These are phyloP conservation scores for Ephestia elutella DNA, from an alignment of 1,140 invertebrate species.

Conservation along the genomic window DNA sequence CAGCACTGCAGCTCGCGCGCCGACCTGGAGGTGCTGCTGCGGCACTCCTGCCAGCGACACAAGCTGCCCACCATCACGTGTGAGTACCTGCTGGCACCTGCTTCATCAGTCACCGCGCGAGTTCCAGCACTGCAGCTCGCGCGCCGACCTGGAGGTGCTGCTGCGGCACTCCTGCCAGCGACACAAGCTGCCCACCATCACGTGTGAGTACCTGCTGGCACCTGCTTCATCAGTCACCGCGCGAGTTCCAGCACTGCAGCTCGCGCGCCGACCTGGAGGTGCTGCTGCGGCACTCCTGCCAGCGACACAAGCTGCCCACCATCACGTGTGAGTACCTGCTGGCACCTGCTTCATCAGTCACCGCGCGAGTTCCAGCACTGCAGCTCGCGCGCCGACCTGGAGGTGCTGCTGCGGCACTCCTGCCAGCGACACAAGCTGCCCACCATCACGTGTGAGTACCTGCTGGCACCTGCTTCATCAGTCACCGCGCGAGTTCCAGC, in stretches of 20 bases:
- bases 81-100: too few relatives aligned
- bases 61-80: conserved; percentile 1
- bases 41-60: conserved; percentile 22
- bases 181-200: conserved; percentile 9
- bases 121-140: conserved; percentile 78
- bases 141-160: conserved; percentile 77
- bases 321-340: conserved; percentile 1
- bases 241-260: conserved; percentile 78
- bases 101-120: too few relatives aligned
- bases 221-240: too few relatives aligned
- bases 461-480: too few relatives aligned
- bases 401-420: conserved; percentile 73
- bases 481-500: too few relatives aligned
- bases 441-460: not conserved
- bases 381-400: conserved; percentile 77
- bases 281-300: conserved; percentile 64
- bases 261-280: conserved; percentile 78
- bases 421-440: conserved; percentile 13
- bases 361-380: conserved; percentile 81
- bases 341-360: too few relatives aligned
- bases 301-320: conserved; percentile 12
- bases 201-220: not conserved
- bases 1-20: conserved; percentile 77
- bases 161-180: conserved; percentile 52
- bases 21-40: conserved; percentile 78